phyloP scores from a whole-genome alignment of 2,888 invertebrate species.

The Heliconius charithonia region DNA sequence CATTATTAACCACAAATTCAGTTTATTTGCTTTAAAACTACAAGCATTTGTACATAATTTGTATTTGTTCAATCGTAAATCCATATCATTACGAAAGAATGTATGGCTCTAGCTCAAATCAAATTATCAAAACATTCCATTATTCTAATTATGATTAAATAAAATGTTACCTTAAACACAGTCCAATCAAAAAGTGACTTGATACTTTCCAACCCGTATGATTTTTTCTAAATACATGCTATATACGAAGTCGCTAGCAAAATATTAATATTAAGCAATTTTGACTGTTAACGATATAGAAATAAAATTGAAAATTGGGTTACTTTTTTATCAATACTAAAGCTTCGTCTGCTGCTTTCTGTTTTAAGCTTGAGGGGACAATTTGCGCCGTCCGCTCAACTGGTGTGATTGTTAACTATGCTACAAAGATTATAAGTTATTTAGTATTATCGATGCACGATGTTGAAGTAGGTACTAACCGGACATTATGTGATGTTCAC shows the following conservation, averaged over 20 bases:
- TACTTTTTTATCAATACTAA: conserved; percentile 44
- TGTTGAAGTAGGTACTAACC: conserved; percentile 51
- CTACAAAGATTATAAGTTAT: conserved; percentile 76
- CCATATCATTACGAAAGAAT: not conserved
- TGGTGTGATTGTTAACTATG: conserved; percentile 79
- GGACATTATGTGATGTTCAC: conserved; percentile 29
- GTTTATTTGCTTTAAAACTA: not conserved
- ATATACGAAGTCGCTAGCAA: conserved; percentile 19
- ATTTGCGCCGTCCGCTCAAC: conserved; percentile 69
- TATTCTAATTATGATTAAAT: conserved; percentile 39
- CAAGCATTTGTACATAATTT: not conserved
- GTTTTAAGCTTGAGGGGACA: conserved; percentile 71
- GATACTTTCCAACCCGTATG: conserved; percentile 46
- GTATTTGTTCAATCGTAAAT: conserved; percentile 2
- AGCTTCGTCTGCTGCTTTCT: conserved; percentile 32
- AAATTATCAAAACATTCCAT: conserved; percentile 25
- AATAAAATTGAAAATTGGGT: conserved; percentile 22
- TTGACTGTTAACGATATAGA: not conserved
- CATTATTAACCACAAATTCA: too few relatives aligned
- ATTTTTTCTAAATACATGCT: conserved; percentile 63
- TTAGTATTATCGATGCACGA: conserved; percentile 64
- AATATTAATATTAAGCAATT: conserved; percentile 6
- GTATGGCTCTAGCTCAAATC: not conserved
- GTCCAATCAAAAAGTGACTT: conserved; percentile 43
- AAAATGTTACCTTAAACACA: conserved; percentile 39